Evolutionary conservation across 1,140 invertebrate species (phyloP).

Genomic region (Linepithema humile): DNA sequence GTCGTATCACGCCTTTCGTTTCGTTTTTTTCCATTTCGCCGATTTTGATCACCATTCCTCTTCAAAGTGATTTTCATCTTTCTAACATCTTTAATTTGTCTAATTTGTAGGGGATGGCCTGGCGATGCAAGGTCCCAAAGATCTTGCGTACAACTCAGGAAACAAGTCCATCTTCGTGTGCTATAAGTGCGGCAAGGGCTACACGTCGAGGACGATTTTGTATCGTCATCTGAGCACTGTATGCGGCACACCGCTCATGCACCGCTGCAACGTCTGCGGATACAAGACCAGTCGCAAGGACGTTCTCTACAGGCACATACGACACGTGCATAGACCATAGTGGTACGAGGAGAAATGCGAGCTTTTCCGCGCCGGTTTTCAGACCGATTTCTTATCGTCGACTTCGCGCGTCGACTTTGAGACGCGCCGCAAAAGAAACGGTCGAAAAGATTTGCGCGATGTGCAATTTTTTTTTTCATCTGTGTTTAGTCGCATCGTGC

Average conservation of each 20-base stretch:
- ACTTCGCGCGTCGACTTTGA: neutral
- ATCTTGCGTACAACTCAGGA: slow-evolving; percentile 6
- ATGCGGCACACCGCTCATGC: slow-evolving; percentile 84
- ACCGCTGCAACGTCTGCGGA: slow-evolving; percentile 84
- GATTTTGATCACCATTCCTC: too few species aligned
- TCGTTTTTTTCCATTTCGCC: too few species aligned
- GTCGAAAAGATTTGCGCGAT: too few species aligned
- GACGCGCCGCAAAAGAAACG: neutral
- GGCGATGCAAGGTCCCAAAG: slow-evolving; percentile 14
- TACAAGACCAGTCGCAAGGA: slow-evolving; percentile 84
- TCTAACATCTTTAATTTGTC: slow-evolving; percentile 35
- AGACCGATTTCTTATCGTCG: neutral
- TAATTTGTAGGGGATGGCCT: slow-evolving; percentile 60
- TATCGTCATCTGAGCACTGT: slow-evolving; percentile 83
- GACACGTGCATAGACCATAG: slow-evolving; percentile 48
- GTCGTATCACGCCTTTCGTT: too few species aligned
- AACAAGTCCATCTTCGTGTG: slow-evolving; percentile 71
- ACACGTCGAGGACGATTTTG: slow-evolving; percentile 79
- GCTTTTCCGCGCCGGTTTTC: neutral
- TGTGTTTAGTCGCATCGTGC: neutral
- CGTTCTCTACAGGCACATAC: slow-evolving; percentile 83
- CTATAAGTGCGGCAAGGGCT: slow-evolving; percentile 80
- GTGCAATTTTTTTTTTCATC: neutral
- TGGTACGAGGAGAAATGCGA: neutral
- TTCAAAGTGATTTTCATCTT: too few species aligned